Evolutionary conservation across 2,888 invertebrate genomes (phyloP), one percentile per base, ranked within the genome.

Genomic region (Steinernema scapterisci): DNA sequence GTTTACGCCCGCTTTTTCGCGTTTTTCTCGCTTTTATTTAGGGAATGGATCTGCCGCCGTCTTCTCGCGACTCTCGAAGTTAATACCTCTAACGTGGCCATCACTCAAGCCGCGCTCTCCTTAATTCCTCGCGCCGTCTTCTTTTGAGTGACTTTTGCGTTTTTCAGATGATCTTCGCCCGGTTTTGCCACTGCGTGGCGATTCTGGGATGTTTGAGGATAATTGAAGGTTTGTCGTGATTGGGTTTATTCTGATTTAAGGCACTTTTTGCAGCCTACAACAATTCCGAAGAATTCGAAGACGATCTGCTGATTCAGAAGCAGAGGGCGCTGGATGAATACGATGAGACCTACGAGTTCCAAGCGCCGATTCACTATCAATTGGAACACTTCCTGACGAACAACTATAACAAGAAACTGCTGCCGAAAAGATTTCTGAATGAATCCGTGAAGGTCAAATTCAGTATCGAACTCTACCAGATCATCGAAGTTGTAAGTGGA

Each of bases 401-500:
- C 23, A 73, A 72, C 43, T 80, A 80, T 63, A 76, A 77, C 43
- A 78, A 78, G 44, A 71, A 72, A 9, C 19, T 80, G 23, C 77
- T 78, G 25, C 80, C 80, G 38, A 73, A 25, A 21, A n/a, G 71
- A 21, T 19, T 56, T n/a, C 13, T 44, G 9, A 56, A 73, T 21
- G 52, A 54, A 19, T 52, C 52, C 23, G 78, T 80, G 5, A 77
- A 77, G 71, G 80, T 80, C 16, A 70, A 74, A 0, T 45, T 80
- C 46, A 76, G 76, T 0, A 45, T 80, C 45, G 78, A 80, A 11
- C 19, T 80, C 19, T 80, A 80, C 70, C 80, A 80, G 71, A 77
- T 80, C 56, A 80, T 80, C 54, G 78, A 80, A 80, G 80, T 80
- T 72, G 72, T 72, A 31, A 51, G 51, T 31, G 1, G 16, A 51